Evolutionary conservation across 2,888 invertebrate species (phyloP), one percentile per base, ranked within the genome.

Genomic region (Plutella xylostella): DNA sequence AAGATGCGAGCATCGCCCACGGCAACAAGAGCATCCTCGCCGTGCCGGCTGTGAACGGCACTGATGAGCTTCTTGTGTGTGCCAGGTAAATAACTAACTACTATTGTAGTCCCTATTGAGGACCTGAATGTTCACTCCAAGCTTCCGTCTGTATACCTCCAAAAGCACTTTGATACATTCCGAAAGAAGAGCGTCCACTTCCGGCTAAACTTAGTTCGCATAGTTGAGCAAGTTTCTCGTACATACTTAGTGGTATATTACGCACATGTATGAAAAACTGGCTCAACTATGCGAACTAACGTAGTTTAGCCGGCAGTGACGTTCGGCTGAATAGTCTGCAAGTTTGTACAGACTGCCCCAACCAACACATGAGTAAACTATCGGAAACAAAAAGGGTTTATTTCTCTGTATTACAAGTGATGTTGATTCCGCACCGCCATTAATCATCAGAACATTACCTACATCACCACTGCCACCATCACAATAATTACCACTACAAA

Each of bases 1-100:
- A 62, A 0, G 85, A 88, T 47, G 84, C 86, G 9, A 88, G 90
- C 20, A 84, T 91, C 47, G 87, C 89, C 76, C 88, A 90, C 69
- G 93, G 93, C 0, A 64, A 64, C 9, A 72, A 74, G 53, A 60
- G 57, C 17, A 54, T 86, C 44, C 67, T 68, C 41, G 64, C 79
- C 14, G 70, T 85, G 35, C 73, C 79, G 4, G 86, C 86, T 47
- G 86, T 87, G 9, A 73, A 72, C 47, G 70, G 79, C 48, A 60
- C 69, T 2, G 55, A 28, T 9, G 25, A 79, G 1, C 80, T 92
- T 46, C 79, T 92, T 38, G 89, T 88, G 0, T 90, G 88, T 56
- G 88, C 89, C 46, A 89, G 93, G 93, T 92, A 79, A 73, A 19
- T 35, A 25, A 25, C 6, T 9, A 25, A 25, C 5, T 25, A 9